A percentile compares a stretch with the other conserved stretches of the same genome.
Evolutionary conservation across 2,888 invertebrate genomes (phyloP).

Genomic region (Drosophila pullipes): DNA sequence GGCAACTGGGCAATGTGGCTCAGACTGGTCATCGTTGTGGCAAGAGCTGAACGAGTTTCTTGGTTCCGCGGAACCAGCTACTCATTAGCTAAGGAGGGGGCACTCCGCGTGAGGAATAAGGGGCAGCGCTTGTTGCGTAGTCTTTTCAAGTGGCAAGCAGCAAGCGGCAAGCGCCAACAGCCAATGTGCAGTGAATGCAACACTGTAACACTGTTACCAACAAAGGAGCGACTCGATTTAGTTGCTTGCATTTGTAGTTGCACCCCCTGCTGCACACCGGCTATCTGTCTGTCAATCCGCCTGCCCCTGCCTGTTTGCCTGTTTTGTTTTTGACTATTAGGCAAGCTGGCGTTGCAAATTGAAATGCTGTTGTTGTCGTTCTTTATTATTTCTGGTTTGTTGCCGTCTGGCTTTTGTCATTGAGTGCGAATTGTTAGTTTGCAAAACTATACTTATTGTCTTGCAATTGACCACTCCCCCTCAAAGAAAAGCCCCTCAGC

Average conservation of each 20-base stretch:
- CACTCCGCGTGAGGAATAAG: not conserved
- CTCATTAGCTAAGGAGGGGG: slow-evolving; percentile 51
- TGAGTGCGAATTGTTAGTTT: slow-evolving; percentile 58
- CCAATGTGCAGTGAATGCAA: slow-evolving; percentile 61
- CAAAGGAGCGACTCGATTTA: slow-evolving; percentile 44
- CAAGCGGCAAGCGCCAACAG: slow-evolving; percentile 52
- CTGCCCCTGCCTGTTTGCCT: slow-evolving; percentile 26
- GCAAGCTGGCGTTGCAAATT: slow-evolving; percentile 64
- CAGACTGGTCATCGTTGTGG: slow-evolving; percentile 29
- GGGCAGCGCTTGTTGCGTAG: slow-evolving; percentile 44
- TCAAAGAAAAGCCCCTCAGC: not conserved
- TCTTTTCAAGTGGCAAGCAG: slow-evolving; percentile 70
- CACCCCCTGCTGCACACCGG: not conserved
- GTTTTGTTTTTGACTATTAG: slow-evolving; percentile 36
- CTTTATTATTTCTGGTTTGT: slow-evolving; percentile 6
- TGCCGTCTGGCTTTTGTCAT: slow-evolving; percentile 64
- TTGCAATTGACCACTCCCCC: slow-evolving; percentile 15
- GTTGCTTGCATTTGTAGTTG: slow-evolving; percentile 30
- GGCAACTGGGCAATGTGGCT: slow-evolving; percentile 54
- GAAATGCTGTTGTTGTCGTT: slow-evolving; percentile 52
- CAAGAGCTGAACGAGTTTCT: slow-evolving; percentile 66
- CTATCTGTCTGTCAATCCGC: not conserved
- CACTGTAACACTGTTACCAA: slow-evolving; percentile 12
- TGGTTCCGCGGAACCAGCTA: slow-evolving; percentile 75
- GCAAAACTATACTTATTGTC: slow-evolving; percentile 34